Evolutionary conservation across 30 jellyfish, hydroid and myxozoan species (phyloP).

Genomic region (Turritopsis dohrnii): DNA sequence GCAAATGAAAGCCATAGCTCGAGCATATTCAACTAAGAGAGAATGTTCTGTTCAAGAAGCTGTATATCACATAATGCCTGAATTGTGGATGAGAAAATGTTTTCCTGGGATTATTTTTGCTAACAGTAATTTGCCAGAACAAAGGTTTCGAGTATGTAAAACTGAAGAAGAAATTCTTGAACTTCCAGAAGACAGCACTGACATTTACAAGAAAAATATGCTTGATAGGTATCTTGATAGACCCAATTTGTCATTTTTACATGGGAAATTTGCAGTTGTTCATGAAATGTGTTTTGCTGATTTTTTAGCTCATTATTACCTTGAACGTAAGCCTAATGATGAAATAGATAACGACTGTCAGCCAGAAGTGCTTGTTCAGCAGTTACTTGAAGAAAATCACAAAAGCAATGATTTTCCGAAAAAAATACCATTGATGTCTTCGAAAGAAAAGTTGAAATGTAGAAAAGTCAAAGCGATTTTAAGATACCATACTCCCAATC

Average conservation of each 20-base stretch:
- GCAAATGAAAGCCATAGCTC: not conserved
- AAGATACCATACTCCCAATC: too few species aligned
- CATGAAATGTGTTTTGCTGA: too few species aligned
- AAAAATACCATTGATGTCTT: too few species aligned
- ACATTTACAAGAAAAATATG: not conserved
- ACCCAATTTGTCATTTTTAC: not conserved
- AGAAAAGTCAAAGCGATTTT: too few species aligned
- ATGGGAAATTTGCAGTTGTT: not conserved
- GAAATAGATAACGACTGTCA: too few species aligned
- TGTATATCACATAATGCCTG: constrained; percentile 6
- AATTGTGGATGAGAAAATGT: not conserved
- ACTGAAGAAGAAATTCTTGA: not conserved
- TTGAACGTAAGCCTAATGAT: too few species aligned
- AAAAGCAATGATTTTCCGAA: too few species aligned
- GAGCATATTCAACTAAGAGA: not conserved
- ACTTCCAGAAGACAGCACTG: constrained; percentile 6
- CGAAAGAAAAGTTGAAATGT: too few species aligned
- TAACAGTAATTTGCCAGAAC: not conserved
- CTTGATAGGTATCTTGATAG: not conserved
- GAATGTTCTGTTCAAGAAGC: constrained; percentile 7
- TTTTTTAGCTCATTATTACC: too few species aligned
- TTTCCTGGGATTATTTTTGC: constrained; percentile 3
- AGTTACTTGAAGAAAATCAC: too few species aligned
- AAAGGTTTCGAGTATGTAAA: not conserved
- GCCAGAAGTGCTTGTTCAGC: too few species aligned